phyloP scores from a whole-genome alignment of 2,113 vertebrate species.

The Ia io region DNA sequence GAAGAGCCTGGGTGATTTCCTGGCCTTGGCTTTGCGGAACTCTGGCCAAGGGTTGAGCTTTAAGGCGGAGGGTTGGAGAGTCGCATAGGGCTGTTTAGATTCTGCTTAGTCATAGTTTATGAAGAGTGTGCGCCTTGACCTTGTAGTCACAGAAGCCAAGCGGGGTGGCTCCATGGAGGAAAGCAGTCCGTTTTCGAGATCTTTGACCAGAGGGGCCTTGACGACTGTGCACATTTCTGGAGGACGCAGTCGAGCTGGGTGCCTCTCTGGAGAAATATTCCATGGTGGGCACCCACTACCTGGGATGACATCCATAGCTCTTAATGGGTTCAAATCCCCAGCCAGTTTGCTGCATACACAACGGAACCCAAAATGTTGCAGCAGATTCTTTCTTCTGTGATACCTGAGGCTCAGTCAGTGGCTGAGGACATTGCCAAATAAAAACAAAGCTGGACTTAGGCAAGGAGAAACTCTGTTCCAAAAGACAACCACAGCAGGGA shows the following conservation, averaged over 20 bases:
- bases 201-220: background rate
- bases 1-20: slow-evolving; percentile 34
- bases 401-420: background rate
- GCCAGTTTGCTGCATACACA: background rate
- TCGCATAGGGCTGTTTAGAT: background rate
- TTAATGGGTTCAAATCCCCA: background rate
- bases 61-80: background rate
- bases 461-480: background rate
- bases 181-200: background rate
- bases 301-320: background rate
- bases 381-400: background rate
- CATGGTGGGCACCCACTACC: background rate
- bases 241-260: background rate
- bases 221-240: background rate
- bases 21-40: slow-evolving; percentile 29
- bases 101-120: slow-evolving; percentile 38
- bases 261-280: background rate
- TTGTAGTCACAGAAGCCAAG: background rate
- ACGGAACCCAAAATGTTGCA: background rate
- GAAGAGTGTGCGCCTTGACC: background rate
- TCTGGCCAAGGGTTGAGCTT: background rate
- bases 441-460: background rate
- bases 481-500: background rate
- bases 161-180: slow-evolving; percentile 3
- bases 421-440: background rate